Conservation (phyloP, 2,797 vertebrate species). For the Coilia nasus region DNA sequence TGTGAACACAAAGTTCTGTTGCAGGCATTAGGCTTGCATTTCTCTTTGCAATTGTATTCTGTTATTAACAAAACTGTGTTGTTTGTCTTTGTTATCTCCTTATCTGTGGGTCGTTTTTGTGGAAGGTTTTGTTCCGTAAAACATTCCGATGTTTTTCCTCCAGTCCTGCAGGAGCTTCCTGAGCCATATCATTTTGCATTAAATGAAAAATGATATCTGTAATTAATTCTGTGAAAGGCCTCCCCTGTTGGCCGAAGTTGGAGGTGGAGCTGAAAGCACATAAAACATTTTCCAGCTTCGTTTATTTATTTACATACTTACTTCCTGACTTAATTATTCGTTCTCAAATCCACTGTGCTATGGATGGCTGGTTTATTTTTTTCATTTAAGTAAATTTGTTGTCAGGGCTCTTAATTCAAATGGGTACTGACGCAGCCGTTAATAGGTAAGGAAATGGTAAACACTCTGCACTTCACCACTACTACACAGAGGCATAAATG, state of each 20-base stretch:
- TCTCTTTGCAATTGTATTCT: background rate
- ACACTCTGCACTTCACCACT: constrained; percentile 31
- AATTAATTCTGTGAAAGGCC: constrained; percentile 48
- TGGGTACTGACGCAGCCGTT: constrained; percentile 44
- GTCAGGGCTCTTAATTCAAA: constrained; percentile 51
- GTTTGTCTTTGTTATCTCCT: background rate
- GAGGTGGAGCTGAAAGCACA: constrained; percentile 46
- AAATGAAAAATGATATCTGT: constrained; percentile 48
- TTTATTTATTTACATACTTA: constrained; percentile 28
- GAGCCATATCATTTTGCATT: constrained; percentile 47
- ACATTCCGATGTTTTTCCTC: constrained; percentile 29
- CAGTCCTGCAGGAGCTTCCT: constrained; percentile 28
- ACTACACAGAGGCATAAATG: background rate
- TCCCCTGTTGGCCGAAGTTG: constrained; percentile 31
- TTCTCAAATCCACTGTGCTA: constrained; percentile 27
- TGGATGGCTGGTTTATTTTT: constrained; percentile 52
- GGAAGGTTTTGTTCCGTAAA: background rate
- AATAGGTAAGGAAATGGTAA: constrained; percentile 51
- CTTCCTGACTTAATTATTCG: background rate
- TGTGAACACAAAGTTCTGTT: background rate
- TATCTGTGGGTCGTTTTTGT: background rate
- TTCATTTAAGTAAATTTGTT: constrained; percentile 55
- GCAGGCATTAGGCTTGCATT: too few relatives aligned
- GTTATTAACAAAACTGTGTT: background rate
- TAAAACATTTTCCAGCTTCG: constrained; percentile 40